Evolutionary conservation across 2,888 invertebrate species (phyloP).

Genomic region (Plutella xylostella): DNA sequence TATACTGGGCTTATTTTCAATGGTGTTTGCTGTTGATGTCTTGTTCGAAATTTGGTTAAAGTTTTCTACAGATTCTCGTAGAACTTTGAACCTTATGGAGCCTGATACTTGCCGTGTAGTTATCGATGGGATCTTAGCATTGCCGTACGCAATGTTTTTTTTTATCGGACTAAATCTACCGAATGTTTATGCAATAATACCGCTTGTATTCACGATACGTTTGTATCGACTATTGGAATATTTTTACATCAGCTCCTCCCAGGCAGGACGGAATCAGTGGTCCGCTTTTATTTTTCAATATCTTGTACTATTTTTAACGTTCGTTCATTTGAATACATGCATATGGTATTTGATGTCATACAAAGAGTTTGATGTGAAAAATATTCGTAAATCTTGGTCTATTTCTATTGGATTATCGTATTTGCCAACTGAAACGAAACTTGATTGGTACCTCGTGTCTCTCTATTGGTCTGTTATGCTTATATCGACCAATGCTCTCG

Average conservation of each 20-base stretch:
- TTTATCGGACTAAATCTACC: conserved; percentile 25
- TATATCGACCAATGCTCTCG: conserved; percentile 56
- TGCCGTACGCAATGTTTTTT: conserved; percentile 49
- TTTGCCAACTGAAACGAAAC: conserved; percentile 43
- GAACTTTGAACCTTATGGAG: conserved; percentile 56
- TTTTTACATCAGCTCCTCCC: conserved; percentile 49
- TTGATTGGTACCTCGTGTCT: conserved; percentile 60
- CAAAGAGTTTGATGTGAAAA: conserved; percentile 38
- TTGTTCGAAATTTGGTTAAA: conserved; percentile 45
- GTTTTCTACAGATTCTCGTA: conserved; percentile 52
- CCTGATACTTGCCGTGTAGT: conserved; percentile 40
- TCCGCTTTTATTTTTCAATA: conserved; percentile 60
- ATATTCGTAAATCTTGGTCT: conserved; percentile 49
- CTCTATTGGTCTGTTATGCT: conserved; percentile 59
- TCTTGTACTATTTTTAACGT: conserved; percentile 47
- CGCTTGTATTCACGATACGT: conserved; percentile 45
- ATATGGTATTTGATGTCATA: conserved; percentile 57
- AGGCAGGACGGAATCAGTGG: conserved; percentile 62
- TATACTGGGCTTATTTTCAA: conserved; percentile 37
- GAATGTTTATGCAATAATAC: conserved; percentile 41
- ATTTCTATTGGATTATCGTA: conserved; percentile 37
- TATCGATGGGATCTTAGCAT: conserved; percentile 41
- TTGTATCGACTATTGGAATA: conserved; percentile 53
- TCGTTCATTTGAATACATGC: conserved; percentile 59
- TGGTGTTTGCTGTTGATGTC: conserved; percentile 46